These are phyloP conservation scores for Diplodus sargus DNA, from an alignment of 2,797 vertebrate genomes.

Conservation along the genomic window DNA sequence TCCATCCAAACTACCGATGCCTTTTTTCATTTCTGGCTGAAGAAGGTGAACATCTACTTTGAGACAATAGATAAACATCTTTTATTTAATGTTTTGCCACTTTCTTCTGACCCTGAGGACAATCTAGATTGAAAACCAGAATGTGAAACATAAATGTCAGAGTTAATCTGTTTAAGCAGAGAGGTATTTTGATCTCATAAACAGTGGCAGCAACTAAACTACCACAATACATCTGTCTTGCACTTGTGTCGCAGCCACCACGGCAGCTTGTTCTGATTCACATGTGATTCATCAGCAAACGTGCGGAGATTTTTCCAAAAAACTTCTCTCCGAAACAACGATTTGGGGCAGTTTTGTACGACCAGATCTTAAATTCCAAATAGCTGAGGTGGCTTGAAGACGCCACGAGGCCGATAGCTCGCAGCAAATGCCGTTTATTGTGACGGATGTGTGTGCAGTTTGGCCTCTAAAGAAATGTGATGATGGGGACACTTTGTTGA, in stretches of 20 bases:
- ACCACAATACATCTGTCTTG: conserved; percentile 25
- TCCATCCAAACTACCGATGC: too few species aligned
- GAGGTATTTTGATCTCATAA: conserved; percentile 3
- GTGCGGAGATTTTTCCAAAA: conserved; percentile 3
- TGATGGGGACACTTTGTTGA: conserved; percentile 35
- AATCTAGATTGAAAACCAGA: background rate
- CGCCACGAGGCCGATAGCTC: background rate
- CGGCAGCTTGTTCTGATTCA: conserved; percentile 27
- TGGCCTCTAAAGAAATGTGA: conserved; percentile 21
- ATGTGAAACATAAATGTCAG: conserved; percentile 3
- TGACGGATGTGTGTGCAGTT: conserved; percentile 20
- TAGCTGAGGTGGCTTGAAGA: conserved; percentile 3
- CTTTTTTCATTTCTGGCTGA: background rate
- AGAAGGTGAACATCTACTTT: background rate
- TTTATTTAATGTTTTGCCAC: too few species aligned
- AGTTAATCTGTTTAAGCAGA: conserved; percentile 7
- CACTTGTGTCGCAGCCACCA: conserved; percentile 25
- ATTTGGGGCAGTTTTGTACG: conserved; percentile 20
- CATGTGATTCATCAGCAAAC: conserved; percentile 39
- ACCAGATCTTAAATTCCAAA: conserved; percentile 36
- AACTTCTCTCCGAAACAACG: conserved; percentile 11
- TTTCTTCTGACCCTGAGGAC: conserved; percentile 18
- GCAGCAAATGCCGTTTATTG: conserved; percentile 22
- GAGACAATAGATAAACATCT: background rate
- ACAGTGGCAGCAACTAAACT: conserved; percentile 16